These are phyloP conservation scores for Phodopus roborovskii DNA, from an alignment of 2,113 vertebrate species.

Conservation along the genomic window DNA sequence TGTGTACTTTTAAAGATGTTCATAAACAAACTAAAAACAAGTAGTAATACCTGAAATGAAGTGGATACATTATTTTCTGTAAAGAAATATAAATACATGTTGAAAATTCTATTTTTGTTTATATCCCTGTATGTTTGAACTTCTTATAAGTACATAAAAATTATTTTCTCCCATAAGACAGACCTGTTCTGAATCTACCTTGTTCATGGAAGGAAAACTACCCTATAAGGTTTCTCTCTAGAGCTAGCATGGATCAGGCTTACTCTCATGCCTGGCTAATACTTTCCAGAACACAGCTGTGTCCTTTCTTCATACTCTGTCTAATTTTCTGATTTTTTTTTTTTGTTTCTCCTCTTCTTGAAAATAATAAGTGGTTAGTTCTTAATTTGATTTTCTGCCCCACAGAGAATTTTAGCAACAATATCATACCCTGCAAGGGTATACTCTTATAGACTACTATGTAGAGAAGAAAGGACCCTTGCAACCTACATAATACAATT, in stretches of 20 bases:
- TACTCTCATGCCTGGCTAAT: not conserved
- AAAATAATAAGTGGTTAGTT: not conserved
- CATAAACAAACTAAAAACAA: not conserved
- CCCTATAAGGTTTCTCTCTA: not conserved
- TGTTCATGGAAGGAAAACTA: not conserved
- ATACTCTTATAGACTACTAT: not conserved
- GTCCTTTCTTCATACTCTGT: not conserved
- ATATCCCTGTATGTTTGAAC: not conserved
- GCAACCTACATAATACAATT: not conserved
- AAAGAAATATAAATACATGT: not conserved
- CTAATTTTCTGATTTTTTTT: not conserved
- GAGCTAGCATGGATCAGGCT: not conserved
- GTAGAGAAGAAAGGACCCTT: not conserved
- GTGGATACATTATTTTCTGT: not conserved
- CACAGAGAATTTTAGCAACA: not conserved
- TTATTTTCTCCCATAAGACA: not conserved
- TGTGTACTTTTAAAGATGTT: not conserved
- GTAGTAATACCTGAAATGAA: not conserved
- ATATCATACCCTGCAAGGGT: not conserved
- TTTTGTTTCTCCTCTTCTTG: not conserved
- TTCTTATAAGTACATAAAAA: slow-evolving; percentile 29
- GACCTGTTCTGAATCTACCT: not conserved
- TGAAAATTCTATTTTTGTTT: not conserved
- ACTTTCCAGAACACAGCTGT: not conserved
- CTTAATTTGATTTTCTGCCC: not conserved